Conservation (phyloP, 2,113 vertebrate species). For the Rhea pennata region DNA sequence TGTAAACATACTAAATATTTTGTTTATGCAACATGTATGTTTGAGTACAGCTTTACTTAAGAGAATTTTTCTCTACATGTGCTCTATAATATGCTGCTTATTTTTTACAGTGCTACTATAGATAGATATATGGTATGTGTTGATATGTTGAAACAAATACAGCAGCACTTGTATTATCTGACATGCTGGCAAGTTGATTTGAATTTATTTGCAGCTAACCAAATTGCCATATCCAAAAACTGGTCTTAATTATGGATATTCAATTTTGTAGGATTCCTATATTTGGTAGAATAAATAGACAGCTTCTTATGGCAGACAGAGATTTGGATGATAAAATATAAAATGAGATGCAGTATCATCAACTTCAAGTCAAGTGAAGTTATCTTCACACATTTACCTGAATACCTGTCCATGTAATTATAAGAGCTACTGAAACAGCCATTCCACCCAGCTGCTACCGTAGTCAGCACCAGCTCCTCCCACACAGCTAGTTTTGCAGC, state of each 20-base stretch:
- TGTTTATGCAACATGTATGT: not conserved
- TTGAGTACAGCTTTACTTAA: not conserved
- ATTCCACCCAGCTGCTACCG: not conserved
- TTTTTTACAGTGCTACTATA: not conserved
- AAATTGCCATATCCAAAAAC: not conserved
- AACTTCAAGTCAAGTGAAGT: not conserved
- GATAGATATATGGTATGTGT: not conserved
- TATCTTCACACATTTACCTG: not conserved
- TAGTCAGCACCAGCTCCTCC: not conserved
- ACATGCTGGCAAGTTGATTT: not conserved
- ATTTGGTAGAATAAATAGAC: not conserved
- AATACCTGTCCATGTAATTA: not conserved
- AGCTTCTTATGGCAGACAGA: not conserved
- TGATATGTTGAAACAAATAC: not conserved
- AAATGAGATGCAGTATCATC: not conserved
- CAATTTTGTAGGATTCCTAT: not conserved
- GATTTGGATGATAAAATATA: not conserved
- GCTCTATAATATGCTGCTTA: not conserved
- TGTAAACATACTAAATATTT: slow-evolving; percentile 8
- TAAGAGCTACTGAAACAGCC: not conserved
- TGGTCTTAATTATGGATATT: not conserved
- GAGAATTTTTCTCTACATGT: not conserved
- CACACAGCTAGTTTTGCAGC: not conserved
- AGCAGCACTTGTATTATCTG: not conserved
- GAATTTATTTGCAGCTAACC: not conserved